Evolutionary conservation across 2,797 vertebrate genomes (phyloP), one percentile per base, ranked within the genome.

Genomic region (Sardinella longiceps): DNA sequence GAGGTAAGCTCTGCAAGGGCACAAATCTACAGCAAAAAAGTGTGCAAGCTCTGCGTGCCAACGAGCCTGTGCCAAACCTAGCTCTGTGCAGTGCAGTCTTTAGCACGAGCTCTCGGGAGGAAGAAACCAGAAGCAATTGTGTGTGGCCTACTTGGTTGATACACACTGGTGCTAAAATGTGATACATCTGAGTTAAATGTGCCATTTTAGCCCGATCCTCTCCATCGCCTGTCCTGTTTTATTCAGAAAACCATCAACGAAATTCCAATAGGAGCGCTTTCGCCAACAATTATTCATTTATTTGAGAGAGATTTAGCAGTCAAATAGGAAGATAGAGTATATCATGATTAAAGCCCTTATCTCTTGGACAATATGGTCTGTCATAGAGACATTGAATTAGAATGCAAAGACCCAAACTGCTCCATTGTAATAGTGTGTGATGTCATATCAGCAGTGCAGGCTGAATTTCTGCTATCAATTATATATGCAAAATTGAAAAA

Each of bases 111-210:
- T n/a, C 46, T 74, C 30, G 66, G 66, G 33, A 39, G 33, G 66
- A 4, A 5, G 14, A 77, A 77, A 77, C 33, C 70, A 81, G 39
- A 66, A 46, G 60, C 56, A 20, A 81, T n/a, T 43, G 23, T 20
- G 25, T 80, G 74, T 86, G 85, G 33, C 53, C 33, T 12, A 74
- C 80, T 39, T 81, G 56, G 48, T 56, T 70, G 58, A 25, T 70
- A 77, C 70, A 77, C 7, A 77, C 70, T 77, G 39, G 70, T 37
- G 4, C 33, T 77, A 77, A 77, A 77, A 77, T 77, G 70, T 39
- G 70, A 43, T 39, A 39, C 28, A 43, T 77, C 70, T 0, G 37
- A 23, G 33, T 11, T 23, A 77, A 77, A 77, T 43, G 14, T 23
- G 70, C 15, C 37, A 1, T 5, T 77, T 37, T 77, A n/a, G 70